Evolutionary conservation across 2,113 vertebrate genomes (phyloP), one percentile per base, ranked within the genome.

Genomic region (Eretmodus cyanostictus): DNA sequence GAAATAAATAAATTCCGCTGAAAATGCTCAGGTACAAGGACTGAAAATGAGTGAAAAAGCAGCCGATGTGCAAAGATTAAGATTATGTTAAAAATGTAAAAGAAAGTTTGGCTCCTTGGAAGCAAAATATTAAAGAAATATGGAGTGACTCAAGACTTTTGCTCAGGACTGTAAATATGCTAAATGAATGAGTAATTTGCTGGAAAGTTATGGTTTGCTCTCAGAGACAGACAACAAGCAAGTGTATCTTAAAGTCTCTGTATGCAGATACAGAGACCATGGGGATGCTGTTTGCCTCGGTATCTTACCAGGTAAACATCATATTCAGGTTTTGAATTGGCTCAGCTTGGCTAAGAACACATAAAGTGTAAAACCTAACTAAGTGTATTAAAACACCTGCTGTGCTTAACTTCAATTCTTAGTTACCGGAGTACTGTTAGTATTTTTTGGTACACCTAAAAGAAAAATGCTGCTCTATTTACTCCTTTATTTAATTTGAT

Each of bases 261-360:
- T 31, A 14, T 34, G 51, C 63, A 14, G 80, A 81, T 38, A 36
- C 8, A 34, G 2, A 45, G 61, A 55, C 6, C 59, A 80, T 80
- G 29, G 89, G 86, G 84, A 66, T 53, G 40, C 47, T 92, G 85
- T 91, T 92, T 93, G 89, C 16, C 4, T 54, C 40, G 9, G 73
- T 53, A 59, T 34, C 31, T 82, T 84, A 90, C 76, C 22, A n/a
- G 79, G 79, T 54, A 27, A n/a, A 68, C 55, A 78, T 45, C 4
- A 47, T n/a, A 8, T 45, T 63, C 16, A 9, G 16, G 8, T 9
- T 80, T n/a, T 31, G 27, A 49, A 78, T 49, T 4, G 45, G 16
- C 27, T 78, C 24, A 78, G 71, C 4, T 78, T 31, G 16, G 4
- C 42, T 31, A 49, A 36, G 24, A 42, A 16, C 7, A 61, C 24